phyloP scores from a whole-genome alignment of 1,140 invertebrate genomes.

The Cecropterus lyciades region DNA sequence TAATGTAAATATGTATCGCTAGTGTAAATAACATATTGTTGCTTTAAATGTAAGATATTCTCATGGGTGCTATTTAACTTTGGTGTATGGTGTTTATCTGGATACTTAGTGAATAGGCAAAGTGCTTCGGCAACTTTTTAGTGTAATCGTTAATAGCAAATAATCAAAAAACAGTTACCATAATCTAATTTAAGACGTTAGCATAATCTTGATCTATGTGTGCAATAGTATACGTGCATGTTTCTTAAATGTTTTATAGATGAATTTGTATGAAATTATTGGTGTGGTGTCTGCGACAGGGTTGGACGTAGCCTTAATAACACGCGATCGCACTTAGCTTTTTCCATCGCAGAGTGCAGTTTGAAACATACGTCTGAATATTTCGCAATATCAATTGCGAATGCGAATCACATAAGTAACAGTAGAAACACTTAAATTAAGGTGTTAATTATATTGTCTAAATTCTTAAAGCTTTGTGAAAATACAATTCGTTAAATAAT shows the following conservation, averaged over 20 bases:
- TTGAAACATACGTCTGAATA: conserved; percentile 16
- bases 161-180: conserved; percentile 73
- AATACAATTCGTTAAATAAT: neutral
- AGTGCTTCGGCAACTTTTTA: conserved; percentile 57
- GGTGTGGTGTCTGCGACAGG: conserved; percentile 53
- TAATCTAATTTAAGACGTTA: conserved; percentile 64
- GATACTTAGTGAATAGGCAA: conserved; percentile 50
- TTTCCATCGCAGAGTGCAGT: conserved; percentile 2
- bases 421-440: conserved; percentile 1
- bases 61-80: conserved; percentile 81
- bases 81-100: conserved; percentile 72
- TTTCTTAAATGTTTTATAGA: conserved; percentile 34
- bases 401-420: conserved; percentile 4
- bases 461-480: neutral
- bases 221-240: conserved; percentile 74
- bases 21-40: conserved; percentile 57
- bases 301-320: conserved; percentile 40
- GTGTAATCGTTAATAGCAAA: conserved; percentile 55
- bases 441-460: neutral
- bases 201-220: conserved; percentile 75
- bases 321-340: conserved; percentile 25
- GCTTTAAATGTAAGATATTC: conserved; percentile 79
- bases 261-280: conserved; percentile 44
- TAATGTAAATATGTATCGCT: conserved; percentile 62
- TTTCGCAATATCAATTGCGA: conserved; percentile 9